A percentile compares a stretch with the other conserved stretches of the same genome.
phyloP scores from a whole-genome alignment of 2,888 invertebrate genomes.

The Saturnia japonica region DNA sequence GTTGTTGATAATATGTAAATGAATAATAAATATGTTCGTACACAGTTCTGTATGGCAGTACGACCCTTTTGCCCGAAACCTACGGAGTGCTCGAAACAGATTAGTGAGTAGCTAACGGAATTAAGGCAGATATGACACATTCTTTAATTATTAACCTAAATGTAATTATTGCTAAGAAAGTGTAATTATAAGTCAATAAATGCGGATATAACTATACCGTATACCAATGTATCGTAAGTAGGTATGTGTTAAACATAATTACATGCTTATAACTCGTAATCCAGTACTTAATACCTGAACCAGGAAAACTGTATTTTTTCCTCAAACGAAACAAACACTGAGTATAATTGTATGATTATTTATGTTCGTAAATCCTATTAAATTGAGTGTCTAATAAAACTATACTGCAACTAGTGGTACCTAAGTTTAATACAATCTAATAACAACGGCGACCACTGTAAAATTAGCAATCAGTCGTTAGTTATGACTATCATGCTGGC shows the following conservation, averaged over 20 bases:
- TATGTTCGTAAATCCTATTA: background rate
- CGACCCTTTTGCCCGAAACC: slow-evolving; percentile 16
- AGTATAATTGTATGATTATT: background rate
- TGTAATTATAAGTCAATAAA: no score
- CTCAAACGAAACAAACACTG: slow-evolving; percentile 1
- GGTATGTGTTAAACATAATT: slow-evolving; percentile 5
- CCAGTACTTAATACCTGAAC: background rate
- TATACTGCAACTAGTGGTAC: no score
- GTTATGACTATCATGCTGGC: no score
- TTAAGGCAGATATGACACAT: slow-evolving; percentile 7
- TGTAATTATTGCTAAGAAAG: no score
- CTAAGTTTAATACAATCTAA: no score
- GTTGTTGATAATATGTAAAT: background rate
- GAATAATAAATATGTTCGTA: background rate
- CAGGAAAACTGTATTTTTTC: slow-evolving; percentile 2
- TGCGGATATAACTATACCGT: no score
- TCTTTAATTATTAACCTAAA: background rate
- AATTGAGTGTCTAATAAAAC: background rate
- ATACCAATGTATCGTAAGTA: background rate
- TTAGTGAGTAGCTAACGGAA: slow-evolving; percentile 14
- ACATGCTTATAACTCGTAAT: background rate
- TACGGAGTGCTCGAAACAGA: slow-evolving; percentile 12
- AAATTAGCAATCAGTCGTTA: no score
- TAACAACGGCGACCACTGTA: no score
- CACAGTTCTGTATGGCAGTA: background rate